Evolutionary conservation across 2,113 vertebrate genomes (phyloP).

Genomic region (Hucho hucho): DNA sequence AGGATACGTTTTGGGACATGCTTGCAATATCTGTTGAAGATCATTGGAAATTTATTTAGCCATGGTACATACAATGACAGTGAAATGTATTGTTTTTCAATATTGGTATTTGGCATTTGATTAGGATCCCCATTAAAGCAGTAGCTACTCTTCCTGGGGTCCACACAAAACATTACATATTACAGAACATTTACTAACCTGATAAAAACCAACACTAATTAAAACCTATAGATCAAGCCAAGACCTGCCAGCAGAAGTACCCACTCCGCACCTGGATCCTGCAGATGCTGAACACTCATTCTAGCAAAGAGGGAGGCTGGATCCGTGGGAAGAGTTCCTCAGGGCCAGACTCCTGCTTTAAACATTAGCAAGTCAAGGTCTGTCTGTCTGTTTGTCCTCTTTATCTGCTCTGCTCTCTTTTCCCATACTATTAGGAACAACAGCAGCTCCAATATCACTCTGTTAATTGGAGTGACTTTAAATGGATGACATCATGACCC

Average conservation of each 20-base stretch:
- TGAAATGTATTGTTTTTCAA: neutral
- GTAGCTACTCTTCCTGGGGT: too few species aligned
- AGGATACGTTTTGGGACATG: neutral
- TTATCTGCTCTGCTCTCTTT: neutral
- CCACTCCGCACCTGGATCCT: neutral
- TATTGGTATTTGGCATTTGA: neutral
- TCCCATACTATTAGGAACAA: neutral
- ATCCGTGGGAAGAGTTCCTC: conserved; percentile 18
- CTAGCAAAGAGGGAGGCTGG: neutral
- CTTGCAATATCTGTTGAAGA: neutral
- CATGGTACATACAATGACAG: neutral
- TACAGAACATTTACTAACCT: neutral
- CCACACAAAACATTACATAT: too few species aligned
- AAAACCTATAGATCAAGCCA: neutral
- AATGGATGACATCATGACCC: conserved; percentile 4
- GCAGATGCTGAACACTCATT: conserved; percentile 5
- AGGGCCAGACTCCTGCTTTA: neutral
- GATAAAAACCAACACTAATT: neutral
- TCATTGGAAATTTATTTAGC: neutral
- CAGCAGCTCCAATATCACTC: neutral
- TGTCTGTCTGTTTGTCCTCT: neutral
- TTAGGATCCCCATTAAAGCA: too few species aligned
- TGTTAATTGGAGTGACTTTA: conserved; percentile 23
- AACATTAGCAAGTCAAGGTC: conserved; percentile 34
- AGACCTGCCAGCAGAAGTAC: neutral